Evolutionary conservation across 2,888 invertebrate genomes (phyloP), one percentile per base, ranked within the genome.

Genomic region (Ophion slaviceki): DNA sequence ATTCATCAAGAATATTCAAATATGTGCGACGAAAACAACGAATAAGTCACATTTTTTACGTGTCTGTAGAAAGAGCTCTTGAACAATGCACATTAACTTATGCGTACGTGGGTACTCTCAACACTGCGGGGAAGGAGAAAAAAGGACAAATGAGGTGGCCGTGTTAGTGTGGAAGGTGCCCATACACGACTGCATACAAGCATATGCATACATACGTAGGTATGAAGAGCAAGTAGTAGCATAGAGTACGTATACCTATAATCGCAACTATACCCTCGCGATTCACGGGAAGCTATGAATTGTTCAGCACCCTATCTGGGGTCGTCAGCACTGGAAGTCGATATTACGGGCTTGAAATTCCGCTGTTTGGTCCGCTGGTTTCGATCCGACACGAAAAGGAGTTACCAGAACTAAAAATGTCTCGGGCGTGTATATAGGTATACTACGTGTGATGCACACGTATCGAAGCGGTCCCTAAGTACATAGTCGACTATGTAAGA

Each of bases 311-410:
- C 80, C 88, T 86, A 87, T 86, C 86, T 85, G 90, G 88, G 92
- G 91, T 92, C 91, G 90, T 91, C 89, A 91, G 88, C 92, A 90
- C 90, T 79, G 82, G 81, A 87, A 91, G 90, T 91, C 91, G 89
- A 91, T 91, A 91, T 88, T 89, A 85, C 62, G 82, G 71, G 82
- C 86, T 87, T 71, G 88, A 86, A 91, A 90, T 87, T 88, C 86
- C 88, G 71, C 86, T 87, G 88, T 91, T 91, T 89, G 87, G 89
- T 91, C 89, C 89, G 75, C 89, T 83, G 80, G 85, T 79, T 81
- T 85, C 88, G 87, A 86, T 86, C 88, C 77, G 87, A 81, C 85
- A 47, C 32, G 28, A 70, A 78, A 59, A 61, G 59, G 8, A 72
- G 40, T 66, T 62, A 68, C 45, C 32, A 47, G 70, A 80, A 86